A percentile compares a stretch with the other conserved stretches of the same genome.
phyloP scores from a whole-genome alignment of 2,113 vertebrate species.

The Sorex araneus region DNA sequence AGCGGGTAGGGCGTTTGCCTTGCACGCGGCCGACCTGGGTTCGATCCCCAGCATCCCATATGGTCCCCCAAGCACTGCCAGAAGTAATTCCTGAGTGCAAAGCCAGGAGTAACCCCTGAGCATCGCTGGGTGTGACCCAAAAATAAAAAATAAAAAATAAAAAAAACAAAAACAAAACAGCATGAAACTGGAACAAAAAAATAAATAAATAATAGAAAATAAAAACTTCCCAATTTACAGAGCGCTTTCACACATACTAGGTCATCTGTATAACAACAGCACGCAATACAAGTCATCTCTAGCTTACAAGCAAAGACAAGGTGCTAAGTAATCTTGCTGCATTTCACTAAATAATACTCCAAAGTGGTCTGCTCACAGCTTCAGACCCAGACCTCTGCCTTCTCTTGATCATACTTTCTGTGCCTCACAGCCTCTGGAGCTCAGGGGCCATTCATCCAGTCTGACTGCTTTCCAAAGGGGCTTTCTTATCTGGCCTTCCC shows the following conservation, averaged over 20 bases:
- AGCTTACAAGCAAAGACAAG: background rate
- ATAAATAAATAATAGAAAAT: no score
- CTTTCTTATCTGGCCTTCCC: slow-evolving; percentile 63
- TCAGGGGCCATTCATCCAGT: no score
- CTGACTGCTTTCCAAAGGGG: background rate
- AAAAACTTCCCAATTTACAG: background rate
- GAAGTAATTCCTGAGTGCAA: no score
- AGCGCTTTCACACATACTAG: background rate
- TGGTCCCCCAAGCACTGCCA: no score
- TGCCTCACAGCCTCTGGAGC: background rate
- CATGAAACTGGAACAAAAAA: no score
- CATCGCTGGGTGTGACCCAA: no score
- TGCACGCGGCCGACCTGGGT: no score
- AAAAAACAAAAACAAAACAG: no score
- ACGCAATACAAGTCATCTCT: background rate
- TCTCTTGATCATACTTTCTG: background rate
- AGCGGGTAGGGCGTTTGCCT: no score
- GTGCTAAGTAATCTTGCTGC: background rate
- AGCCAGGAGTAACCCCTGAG: no score
- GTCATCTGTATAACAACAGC: background rate
- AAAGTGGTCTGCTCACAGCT: background rate
- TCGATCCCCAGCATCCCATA: no score
- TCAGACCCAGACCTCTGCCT: background rate
- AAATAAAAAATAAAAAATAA: no score
- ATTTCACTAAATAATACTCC: background rate